Percentiles rank a stretch among this genome's conserved stretches.
phyloP scores from a whole-genome alignment of 2,888 invertebrate species.

The Stenodema calcarata region DNA sequence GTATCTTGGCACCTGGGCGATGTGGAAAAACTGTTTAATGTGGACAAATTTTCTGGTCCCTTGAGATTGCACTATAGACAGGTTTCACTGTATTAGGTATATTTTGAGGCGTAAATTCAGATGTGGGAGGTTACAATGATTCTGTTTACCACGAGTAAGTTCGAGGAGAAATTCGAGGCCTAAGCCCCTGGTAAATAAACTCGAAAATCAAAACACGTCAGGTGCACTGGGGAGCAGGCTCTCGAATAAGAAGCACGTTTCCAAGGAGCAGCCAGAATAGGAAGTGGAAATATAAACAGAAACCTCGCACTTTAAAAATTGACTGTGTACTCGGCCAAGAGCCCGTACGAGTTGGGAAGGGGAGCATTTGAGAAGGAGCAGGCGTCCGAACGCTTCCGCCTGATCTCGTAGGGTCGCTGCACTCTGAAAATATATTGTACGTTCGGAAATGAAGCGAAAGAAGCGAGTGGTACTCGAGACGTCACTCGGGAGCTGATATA shows the following conservation, averaged over 20 bases:
- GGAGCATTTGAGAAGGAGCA: neutral
- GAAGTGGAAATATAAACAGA: neutral
- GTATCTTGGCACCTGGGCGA: too few species aligned
- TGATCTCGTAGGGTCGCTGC: neutral
- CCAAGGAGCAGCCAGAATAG: neutral
- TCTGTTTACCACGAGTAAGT: too few species aligned
- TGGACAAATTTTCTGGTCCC: too few species aligned
- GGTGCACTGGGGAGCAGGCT: neutral
- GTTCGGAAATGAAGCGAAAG: neutral
- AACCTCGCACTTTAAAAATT: neutral
- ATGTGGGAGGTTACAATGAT: too few species aligned
- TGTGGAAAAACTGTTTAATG: too few species aligned
- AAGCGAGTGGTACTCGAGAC: too few species aligned
- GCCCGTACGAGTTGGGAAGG: neutral
- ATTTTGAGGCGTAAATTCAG: too few species aligned
- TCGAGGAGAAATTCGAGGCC: neutral
- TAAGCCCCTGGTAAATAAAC: neutral
- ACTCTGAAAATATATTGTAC: neutral
- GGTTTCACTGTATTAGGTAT: too few species aligned
- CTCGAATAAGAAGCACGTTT: neutral
- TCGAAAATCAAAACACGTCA: neutral
- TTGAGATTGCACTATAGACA: too few species aligned
- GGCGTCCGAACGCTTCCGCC: neutral
- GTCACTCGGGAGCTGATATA: too few species aligned
- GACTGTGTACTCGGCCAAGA: neutral